Conservation (phyloP, 2,797 vertebrate species). For the Helostoma temminkii region DNA sequence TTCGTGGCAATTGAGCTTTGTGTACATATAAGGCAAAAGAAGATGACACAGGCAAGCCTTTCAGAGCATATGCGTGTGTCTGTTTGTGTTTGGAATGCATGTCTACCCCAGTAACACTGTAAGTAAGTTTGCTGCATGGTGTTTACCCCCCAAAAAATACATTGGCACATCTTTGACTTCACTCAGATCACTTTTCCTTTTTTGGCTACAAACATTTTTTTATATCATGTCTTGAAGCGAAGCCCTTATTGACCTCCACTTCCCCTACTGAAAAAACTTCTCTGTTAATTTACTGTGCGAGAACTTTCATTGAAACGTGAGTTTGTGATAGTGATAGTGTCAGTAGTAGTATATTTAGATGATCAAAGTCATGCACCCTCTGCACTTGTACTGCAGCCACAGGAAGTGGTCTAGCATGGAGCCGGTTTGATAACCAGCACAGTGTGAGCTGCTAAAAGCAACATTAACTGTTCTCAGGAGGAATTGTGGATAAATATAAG, state of each 20-base stretch:
- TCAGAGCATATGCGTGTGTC: constrained; percentile 15
- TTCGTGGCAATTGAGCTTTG: constrained; percentile 44
- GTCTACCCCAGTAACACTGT: constrained; percentile 38
- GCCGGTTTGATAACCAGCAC: constrained; percentile 32
- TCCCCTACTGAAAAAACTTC: not conserved
- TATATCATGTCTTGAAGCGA: too few relatives aligned
- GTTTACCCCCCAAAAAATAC: constrained; percentile 14
- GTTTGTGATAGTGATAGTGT: not conserved
- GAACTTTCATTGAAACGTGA: not conserved
- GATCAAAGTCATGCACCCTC: constrained; percentile 19
- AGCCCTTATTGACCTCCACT: not conserved
- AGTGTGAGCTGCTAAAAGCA: constrained; percentile 13
- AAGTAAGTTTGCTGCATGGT: constrained; percentile 16
- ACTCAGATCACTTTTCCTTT: constrained; percentile 34
- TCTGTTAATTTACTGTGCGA: not conserved
- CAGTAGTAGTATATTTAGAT: not conserved
- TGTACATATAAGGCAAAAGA: constrained; percentile 86
- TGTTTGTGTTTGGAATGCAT: constrained; percentile 32
- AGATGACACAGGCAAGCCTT: constrained; percentile 70
- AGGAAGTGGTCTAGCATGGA: constrained; percentile 66
- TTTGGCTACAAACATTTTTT: too few relatives aligned
- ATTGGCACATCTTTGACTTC: constrained; percentile 5
- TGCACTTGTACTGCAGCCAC: constrained; percentile 16
- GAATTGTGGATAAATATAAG: constrained; percentile 30
- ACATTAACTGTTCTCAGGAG: constrained; percentile 13